Base-by-base conservation (phyloP, 2,888 invertebrate genomes). In the Caenorhabditis imperialis region DNA sequence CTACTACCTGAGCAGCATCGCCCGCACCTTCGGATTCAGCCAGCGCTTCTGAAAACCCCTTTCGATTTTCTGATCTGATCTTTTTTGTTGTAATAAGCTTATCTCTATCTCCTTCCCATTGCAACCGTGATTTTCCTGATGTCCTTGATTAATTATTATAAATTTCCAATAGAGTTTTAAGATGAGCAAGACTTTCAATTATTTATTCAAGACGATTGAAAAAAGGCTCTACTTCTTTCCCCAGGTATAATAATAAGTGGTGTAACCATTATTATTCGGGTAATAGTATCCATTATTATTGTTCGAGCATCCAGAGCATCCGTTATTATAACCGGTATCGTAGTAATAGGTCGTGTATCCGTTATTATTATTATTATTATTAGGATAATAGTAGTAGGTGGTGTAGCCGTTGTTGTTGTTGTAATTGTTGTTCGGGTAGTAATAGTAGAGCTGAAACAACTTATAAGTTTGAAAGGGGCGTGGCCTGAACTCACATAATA, bases 1-100 rank as follows among this genome's bases (percentile, higher is more conserved):
- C 30, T 89, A 96, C 90, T 99, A 98, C 89, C 96, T 96, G 92
- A 93, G 94, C 86, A 92, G 95, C 83, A 96, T 99, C 89, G 96
- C 94, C 89, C 92, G 93, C 75, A 93, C 94, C 0, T 95, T 96
- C 89, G 95, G 95, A 48, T 96, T 94, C 88, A 95, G 94, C 22
- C 88, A 90, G 3, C 80, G 87, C 14, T 84, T 30, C 30, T 30
- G 30, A 30, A n/a, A n/a, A n/a, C n/a, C n/a, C n/a, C n/a, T n/a
- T n/a, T n/a, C n/a, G n/a, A n/a, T n/a, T n/a, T n/a, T n/a, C n/a
- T n/a, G n/a, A n/a, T n/a, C n/a, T n/a, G n/a, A n/a, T n/a, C n/a
- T n/a, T n/a, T n/a, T n/a, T n/a, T 91, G 14, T 89, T 89, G 81
- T 90, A 86, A 88, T 20, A 12, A 44, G 18, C 14, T 35, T 35